Percentiles rank a stretch among this genome's conserved stretches.
phyloP scores from a whole-genome alignment of 2,797 vertebrate genomes.

The Acanthurus lineatus region DNA sequence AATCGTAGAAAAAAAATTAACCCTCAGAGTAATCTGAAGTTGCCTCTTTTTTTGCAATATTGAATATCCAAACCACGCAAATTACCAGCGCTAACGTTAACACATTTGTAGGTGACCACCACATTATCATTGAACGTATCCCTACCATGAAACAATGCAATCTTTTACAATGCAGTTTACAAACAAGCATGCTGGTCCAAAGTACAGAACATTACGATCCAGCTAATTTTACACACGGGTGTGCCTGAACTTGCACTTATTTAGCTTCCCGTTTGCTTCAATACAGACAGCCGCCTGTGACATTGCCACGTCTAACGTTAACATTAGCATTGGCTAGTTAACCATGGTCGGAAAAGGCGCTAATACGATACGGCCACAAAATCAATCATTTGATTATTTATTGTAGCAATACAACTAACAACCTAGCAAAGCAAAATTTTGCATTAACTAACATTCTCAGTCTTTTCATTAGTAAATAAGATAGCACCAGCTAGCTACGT shows the following conservation, averaged over 20 bases:
- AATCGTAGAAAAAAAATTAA: no score
- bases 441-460: fast-evolving
- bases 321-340: slow-evolving; percentile 29
- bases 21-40: no score
- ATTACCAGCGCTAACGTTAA: no score
- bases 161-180: no score
- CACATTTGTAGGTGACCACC: no score
- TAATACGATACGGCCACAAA: fast-evolving
- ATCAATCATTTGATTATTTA: fast-evolving
- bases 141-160: no score
- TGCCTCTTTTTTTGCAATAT: no score
- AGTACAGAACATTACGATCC: not conserved
- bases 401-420: fast-evolving
- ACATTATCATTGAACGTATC: no score
- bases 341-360: no score
- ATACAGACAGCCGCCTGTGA: slow-evolving; percentile 26
- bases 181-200: not conserved
- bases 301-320: slow-evolving; percentile 76
- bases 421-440: fast-evolving
- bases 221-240: not conserved
- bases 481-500: not conserved
- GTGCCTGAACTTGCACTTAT: not conserved
- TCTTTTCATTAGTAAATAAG: fast-evolving
- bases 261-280: no score
- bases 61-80: no score